Evolutionary conservation across 1,140 invertebrate genomes (phyloP), one percentile per base, ranked within the genome.

Genomic region (Drosophila simulans): DNA sequence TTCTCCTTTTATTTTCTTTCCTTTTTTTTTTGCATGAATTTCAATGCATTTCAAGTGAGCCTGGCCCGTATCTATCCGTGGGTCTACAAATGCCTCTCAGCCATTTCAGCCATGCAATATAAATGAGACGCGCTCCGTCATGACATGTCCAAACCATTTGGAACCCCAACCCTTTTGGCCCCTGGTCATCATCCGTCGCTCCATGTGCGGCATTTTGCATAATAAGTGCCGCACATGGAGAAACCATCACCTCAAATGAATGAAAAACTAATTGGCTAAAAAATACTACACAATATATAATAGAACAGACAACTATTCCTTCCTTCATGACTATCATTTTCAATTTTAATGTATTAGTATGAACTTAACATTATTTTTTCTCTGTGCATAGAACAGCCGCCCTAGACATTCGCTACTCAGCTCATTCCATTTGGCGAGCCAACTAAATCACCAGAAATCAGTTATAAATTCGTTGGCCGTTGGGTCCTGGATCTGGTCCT

Each of bases 401-500:
- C 45, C 59, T 66, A 49, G 59, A 70, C n/a, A 51, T 56, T 39
- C 58, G 45, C 45, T 40, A 40, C 69, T 77, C 74, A 60, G 65
- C 69, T 82, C 82, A 86, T 86, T 86, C 69, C 82, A 78, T 85
- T 84, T 69, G 63, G 70, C 59, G 65, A 66, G 68, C 43, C 82
- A 86, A 76, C 83, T 88, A 86, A 86, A 86, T 86, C 83, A 86
- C 83, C 83, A 86, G 83, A 86, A 86, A 86, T 86, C 83, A 88
- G 83, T 86, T 86, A 86, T 86, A 86, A 86, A 83, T 86, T 81
- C 83, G 71, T 76, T 83, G 70, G 75, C 65, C 63, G 65, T 43
- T 62, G 48, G 62, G 53, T 51, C 22, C 35, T 56, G 37, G 46
- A 20, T 40, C 52, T 35, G 15, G 48, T n/a, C 11, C 20, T 64